phyloP scores from a whole-genome alignment of 2,888 invertebrate genomes.

The Xanthorhoe spadicearia region DNA sequence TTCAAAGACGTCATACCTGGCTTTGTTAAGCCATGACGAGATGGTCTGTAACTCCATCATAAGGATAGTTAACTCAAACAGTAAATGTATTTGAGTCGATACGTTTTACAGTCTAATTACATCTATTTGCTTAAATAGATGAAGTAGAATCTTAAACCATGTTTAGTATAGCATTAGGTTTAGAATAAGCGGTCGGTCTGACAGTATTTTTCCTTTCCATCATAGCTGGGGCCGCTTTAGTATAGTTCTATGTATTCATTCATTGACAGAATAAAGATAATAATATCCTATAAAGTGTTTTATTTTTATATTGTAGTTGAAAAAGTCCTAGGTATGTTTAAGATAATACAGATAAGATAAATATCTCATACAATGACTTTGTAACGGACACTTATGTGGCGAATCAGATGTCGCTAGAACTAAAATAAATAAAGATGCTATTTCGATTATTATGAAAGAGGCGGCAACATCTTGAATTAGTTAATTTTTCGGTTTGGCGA shows the following conservation, averaged over 20 bases:
- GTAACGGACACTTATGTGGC: too few relatives aligned
- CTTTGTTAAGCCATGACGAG: too few relatives aligned
- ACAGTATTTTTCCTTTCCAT: constrained; percentile 53
- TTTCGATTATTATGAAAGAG: too few relatives aligned
- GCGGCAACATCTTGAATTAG: too few relatives aligned
- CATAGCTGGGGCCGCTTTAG: constrained; percentile 50
- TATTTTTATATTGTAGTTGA: constrained; percentile 21
- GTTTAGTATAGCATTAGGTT: neutral
- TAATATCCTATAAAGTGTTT: constrained; percentile 41
- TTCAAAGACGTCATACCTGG: too few relatives aligned
- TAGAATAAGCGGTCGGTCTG: constrained; percentile 22
- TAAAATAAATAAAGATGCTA: too few relatives aligned
- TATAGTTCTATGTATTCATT: constrained; percentile 63
- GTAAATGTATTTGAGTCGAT: neutral
- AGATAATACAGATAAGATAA: too few relatives aligned
- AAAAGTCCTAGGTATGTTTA: neutral
- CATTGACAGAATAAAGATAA: constrained; percentile 46
- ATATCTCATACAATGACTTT: too few relatives aligned
- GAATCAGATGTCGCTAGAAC: too few relatives aligned
- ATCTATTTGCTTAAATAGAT: neutral
- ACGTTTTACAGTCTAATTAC: neutral
- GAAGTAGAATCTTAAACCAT: constrained; percentile 1
- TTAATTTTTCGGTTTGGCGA: too few relatives aligned
- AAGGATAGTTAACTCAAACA: too few relatives aligned
- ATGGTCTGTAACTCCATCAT: too few relatives aligned